A percentile compares a stretch with the other conserved stretches of the same genome.
These are phyloP conservation scores for Orgyia antiqua DNA, from an alignment of 2,888 invertebrate species.

Conservation along the genomic window DNA sequence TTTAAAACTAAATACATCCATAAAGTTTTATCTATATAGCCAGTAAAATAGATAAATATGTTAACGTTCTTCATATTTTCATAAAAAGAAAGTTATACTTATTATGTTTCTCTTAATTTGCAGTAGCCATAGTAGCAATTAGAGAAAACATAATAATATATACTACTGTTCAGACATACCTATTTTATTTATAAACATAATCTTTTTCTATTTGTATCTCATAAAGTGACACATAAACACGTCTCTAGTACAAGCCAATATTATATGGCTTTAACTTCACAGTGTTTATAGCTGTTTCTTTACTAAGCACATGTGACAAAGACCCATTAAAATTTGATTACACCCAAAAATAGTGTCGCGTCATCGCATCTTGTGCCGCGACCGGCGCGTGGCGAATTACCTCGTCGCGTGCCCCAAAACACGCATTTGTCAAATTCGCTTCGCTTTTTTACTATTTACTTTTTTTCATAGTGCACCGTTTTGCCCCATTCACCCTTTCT, in stretches of 20 bases:
- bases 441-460: constrained; percentile 69
- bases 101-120: too few species aligned
- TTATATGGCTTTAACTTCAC: background rate
- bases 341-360: constrained; percentile 34
- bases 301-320: constrained; percentile 31
- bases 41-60: too few species aligned
- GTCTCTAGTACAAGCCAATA: constrained; percentile 1
- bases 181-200: too few species aligned
- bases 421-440: constrained; percentile 72
- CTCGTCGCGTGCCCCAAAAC: constrained; percentile 70
- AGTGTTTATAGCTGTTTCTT: constrained; percentile 17
- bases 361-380: constrained; percentile 33
- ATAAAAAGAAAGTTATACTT: too few species aligned
- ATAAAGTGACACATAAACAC: background rate
- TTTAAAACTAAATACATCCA: too few species aligned
- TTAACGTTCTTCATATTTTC: too few species aligned
- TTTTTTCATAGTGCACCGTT: constrained; percentile 45
- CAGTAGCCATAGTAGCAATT: too few species aligned
- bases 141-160: too few species aligned
- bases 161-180: too few species aligned
- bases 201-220: too few species aligned
- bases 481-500: constrained; percentile 48
- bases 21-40: too few species aligned
- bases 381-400: constrained; percentile 40
- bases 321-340: constrained; percentile 38